Evolutionary conservation across 2,797 vertebrate species (phyloP).

Genomic region (Pelochelys cantorii): DNA sequence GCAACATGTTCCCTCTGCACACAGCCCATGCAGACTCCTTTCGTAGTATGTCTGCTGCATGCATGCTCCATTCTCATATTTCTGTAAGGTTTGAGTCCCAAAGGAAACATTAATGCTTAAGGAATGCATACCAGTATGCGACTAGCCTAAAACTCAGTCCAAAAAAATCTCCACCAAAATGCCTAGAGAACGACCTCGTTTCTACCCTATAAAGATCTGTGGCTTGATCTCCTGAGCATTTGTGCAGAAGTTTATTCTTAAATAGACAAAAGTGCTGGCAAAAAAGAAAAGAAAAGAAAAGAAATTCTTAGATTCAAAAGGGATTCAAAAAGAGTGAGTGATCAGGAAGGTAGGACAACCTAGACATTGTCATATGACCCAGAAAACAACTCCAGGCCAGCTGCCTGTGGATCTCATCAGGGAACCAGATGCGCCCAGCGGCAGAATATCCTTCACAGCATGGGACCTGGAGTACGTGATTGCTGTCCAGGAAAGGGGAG

Average conservation of each 20-base stretch:
- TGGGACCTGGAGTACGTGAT: constrained; percentile 63
- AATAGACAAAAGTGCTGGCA: constrained; percentile 23
- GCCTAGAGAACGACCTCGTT: constrained; percentile 58
- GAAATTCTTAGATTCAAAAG: not conserved
- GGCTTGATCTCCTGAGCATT: constrained; percentile 56
- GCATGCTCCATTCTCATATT: constrained; percentile 69
- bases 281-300: not conserved
- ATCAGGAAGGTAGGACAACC: constrained; percentile 47
- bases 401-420: constrained; percentile 73
- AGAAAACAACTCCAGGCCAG: constrained; percentile 22
- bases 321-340: not conserved
- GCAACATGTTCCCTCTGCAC: constrained; percentile 3
- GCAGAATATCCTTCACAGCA: constrained; percentile 55
- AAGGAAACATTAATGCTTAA: constrained; percentile 77
- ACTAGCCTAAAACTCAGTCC: constrained; percentile 46
- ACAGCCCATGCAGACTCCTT: constrained; percentile 1
- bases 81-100: constrained; percentile 76
- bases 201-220: constrained; percentile 37
- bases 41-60: constrained; percentile 44
- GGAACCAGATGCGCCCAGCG: constrained; percentile 73
- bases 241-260: constrained; percentile 33
- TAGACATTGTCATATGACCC: constrained; percentile 36
- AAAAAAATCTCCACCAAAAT: constrained; percentile 58
- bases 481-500: constrained; percentile 71
- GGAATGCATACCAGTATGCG: constrained; percentile 76